phyloP scores from a whole-genome alignment of 2,113 vertebrate genomes.

The Nothoprocta pentlandii region DNA sequence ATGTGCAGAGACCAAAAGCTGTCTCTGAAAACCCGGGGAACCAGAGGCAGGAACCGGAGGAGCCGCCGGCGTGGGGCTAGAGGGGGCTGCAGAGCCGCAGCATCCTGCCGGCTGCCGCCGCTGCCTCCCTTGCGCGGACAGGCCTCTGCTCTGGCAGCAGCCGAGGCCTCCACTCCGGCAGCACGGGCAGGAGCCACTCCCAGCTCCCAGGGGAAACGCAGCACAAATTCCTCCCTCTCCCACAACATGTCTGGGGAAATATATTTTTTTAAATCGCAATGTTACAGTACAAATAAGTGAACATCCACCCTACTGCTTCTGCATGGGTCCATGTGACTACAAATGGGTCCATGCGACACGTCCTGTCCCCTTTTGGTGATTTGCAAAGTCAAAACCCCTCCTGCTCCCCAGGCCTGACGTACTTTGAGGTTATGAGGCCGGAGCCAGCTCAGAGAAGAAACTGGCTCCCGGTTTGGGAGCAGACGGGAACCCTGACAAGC shows the following conservation, averaged over 20 bases:
- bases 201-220: background rate
- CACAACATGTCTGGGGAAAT: background rate
- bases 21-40: slow-evolving; percentile 72
- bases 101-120: too few species aligned
- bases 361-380: background rate
- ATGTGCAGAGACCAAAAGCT: slow-evolving; percentile 50
- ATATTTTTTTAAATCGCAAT: background rate
- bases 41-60: slow-evolving; percentile 58
- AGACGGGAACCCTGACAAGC: slow-evolving; percentile 11
- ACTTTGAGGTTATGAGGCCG: background rate
- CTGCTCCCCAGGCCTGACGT: background rate
- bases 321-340: background rate
- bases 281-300: background rate
- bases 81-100: background rate
- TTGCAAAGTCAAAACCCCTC: background rate
- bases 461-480: background rate
- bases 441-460: slow-evolving; percentile 16
- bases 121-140: too few species aligned
- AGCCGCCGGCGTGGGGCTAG: background rate
- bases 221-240: background rate
- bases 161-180: rapidly evolving
- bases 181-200: background rate
- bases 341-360: too few species aligned
- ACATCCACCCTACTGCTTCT: background rate
- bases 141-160: too few species aligned